These are phyloP conservation scores for Triplophysa rosa DNA, from an alignment of 2,113 vertebrate species.

Conservation along the genomic window DNA sequence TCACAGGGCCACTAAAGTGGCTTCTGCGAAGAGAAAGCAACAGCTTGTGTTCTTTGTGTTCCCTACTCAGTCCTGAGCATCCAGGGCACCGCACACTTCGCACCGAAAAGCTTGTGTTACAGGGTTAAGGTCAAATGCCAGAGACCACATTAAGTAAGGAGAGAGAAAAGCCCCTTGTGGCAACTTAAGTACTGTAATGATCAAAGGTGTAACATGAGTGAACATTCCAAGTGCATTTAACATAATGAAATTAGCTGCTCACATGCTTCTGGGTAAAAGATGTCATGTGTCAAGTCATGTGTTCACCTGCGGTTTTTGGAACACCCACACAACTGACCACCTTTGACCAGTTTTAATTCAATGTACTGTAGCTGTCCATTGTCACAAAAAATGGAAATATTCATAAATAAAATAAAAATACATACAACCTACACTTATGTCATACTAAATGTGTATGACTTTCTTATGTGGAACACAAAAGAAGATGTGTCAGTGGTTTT, in stretches of 20 bases:
- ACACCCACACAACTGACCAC: no score
- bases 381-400: no score
- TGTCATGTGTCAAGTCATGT: neutral
- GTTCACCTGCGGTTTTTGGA: no score
- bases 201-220: conserved; percentile 3
- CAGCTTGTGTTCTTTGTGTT: neutral
- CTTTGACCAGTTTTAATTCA: no score
- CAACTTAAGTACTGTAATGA: neutral
- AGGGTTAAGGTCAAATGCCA: conserved; percentile 8
- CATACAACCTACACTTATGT: no score
- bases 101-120: conserved; percentile 28
- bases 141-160: conserved; percentile 1
- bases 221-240: neutral
- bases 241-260: neutral
- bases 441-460: no score
- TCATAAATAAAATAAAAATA: no score
- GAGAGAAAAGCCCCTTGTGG: conserved; percentile 13
- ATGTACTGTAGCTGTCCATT: no score
- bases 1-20: conserved; percentile 34
- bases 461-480: no score
- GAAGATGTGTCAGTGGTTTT: no score
- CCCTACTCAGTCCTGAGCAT: neutral
- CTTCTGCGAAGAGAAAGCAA: conserved; percentile 23
- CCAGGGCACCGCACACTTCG: neutral
- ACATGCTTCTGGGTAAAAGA: neutral